Percentiles rank a stretch among this genome's conserved stretches.
phyloP scores from a whole-genome alignment of 1,140 invertebrate species.

The Polypedilum vanderplanki region DNA sequence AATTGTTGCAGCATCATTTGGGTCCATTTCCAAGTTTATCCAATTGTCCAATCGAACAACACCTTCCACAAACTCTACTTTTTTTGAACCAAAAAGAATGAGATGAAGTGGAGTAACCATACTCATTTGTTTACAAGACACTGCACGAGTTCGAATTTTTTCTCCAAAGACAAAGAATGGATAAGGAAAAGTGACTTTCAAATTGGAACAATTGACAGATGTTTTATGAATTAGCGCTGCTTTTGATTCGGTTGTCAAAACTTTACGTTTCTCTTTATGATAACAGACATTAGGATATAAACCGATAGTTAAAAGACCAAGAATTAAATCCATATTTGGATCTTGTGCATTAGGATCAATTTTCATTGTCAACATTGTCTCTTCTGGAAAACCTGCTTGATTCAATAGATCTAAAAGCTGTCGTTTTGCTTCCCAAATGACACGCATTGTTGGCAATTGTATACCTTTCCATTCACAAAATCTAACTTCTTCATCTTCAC shows the following conservation, averaged over 20 bases:
- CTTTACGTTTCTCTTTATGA: slow-evolving; percentile 92
- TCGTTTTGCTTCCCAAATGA: slow-evolving; percentile 87
- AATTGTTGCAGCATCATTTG: slow-evolving; percentile 67
- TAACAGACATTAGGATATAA: slow-evolving; percentile 95
- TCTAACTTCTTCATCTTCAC: slow-evolving; percentile 68
- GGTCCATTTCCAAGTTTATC: slow-evolving; percentile 85
- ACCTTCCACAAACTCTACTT: slow-evolving; percentile 69
- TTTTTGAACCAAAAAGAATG: slow-evolving; percentile 83
- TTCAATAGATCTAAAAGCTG: slow-evolving; percentile 79
- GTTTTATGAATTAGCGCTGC: slow-evolving; percentile 92
- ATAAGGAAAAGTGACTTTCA: slow-evolving; percentile 77
- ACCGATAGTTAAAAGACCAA: slow-evolving; percentile 80
- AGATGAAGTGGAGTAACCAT: slow-evolving; percentile 94
- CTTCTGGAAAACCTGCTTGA: slow-evolving; percentile 81
- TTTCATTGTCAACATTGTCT: slow-evolving; percentile 62
- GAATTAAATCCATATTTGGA: slow-evolving; percentile 73
- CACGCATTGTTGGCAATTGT: slow-evolving; percentile 77
- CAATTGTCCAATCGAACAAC: slow-evolving; percentile 79
- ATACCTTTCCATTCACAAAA: slow-evolving; percentile 91
- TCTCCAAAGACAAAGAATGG: slow-evolving; percentile 98
- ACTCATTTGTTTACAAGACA: slow-evolving; percentile 95
- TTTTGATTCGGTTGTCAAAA: slow-evolving; percentile 91
- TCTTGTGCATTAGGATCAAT: slow-evolving; percentile 73
- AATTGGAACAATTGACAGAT: slow-evolving; percentile 89
- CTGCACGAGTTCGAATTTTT: slow-evolving; percentile 92